These are phyloP conservation scores for Lepidochrysops patricia DNA, from an alignment of 2,888 invertebrate genomes.

Conservation along the genomic window DNA sequence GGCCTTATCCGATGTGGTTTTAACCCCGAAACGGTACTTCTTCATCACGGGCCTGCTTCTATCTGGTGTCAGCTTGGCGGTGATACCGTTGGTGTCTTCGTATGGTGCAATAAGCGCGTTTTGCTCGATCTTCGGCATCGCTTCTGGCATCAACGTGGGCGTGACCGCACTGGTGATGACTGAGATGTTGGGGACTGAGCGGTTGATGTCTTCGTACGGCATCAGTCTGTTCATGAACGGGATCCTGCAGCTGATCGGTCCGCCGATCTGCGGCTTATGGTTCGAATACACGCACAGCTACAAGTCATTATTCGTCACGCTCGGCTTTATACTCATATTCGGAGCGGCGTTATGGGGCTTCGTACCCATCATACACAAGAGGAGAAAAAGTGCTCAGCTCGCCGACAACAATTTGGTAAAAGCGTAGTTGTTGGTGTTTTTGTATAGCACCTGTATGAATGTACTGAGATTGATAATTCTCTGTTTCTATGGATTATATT, in stretches of 20 bases:
- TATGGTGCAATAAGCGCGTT: conserved; percentile 79
- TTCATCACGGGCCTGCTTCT: conserved; percentile 85
- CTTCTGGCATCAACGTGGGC: conserved; percentile 89
- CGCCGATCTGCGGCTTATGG: conserved; percentile 87
- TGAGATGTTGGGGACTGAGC: conserved; percentile 87
- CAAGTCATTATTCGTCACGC: conserved; percentile 80
- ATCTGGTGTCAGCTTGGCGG: conserved; percentile 82
- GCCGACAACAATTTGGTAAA: conserved; percentile 30
- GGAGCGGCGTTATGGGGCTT: conserved; percentile 85
- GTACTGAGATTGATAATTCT: too few species aligned
- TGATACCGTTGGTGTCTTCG: conserved; percentile 79
- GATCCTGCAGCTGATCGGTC: conserved; percentile 85
- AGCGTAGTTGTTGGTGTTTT: conserved; percentile 32
- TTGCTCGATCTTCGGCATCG: conserved; percentile 85
- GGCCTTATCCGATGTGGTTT: conserved; percentile 83
- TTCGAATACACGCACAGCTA: conserved; percentile 78
- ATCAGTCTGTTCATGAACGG: conserved; percentile 90
- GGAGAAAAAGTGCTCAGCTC: conserved; percentile 36
- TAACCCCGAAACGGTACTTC: conserved; percentile 87
- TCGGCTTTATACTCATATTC: conserved; percentile 81
- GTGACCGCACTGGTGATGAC: conserved; percentile 92
- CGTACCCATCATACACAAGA: conserved; percentile 79
- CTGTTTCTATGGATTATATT: too few species aligned
- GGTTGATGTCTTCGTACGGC: conserved; percentile 89
- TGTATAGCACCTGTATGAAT: neutral